Base-by-base conservation (phyloP, 2,888 invertebrate species). In the Pinctada fucata region DNA sequence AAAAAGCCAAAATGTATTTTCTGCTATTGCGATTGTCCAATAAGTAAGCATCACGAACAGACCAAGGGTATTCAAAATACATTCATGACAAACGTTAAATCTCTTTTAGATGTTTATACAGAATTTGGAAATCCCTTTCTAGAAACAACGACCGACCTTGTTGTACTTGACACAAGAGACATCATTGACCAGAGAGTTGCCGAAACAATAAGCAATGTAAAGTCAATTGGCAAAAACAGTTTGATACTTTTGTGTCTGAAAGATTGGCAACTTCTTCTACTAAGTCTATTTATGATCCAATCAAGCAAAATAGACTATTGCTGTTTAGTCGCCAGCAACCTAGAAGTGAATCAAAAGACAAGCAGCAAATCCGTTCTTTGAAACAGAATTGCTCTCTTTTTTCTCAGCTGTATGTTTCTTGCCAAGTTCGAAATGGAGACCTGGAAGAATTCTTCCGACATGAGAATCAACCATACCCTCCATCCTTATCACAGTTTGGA, bases 101-200 rank as follows among this genome's bases (percentile, higher is more conserved):
- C 58, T 52, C 58, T 52, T 10, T 5, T 5, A 10, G 58, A 75
- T n/a, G 69, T 75, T 3, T 52, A 8, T 63, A 80, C 68, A 73
- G 58, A 58, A 58, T 58, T 58, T 8, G 58, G 77, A 3, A 80
- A 78, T 67, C 72, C 75, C 49, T 80, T 77, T 65, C 10, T n/a
- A 45, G 78, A 80, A 47, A 6, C 47, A 2, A 51, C 45, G 13
- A 4, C 5, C 13, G 68, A 68, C 47, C n/a, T n/a, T n/a, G n/a
- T n/a, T n/a, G n/a, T n/a, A n/a, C n/a, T n/a, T n/a, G n/a, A n/a
- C n/a, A 58, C 58, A 6, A 6, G 58, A 8, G 58, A 58, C 58
- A 58, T 58, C 58, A 58, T 58, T 6, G 58, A 58, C 58, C n/a
- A n/a, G n/a, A n/a, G n/a, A n/a, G n/a, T n/a, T n/a, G n/a, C n/a